Evolutionary conservation across 2,113 vertebrate species (phyloP), one percentile per base, ranked within the genome.

Genomic region (Xiphophorus hellerii): DNA sequence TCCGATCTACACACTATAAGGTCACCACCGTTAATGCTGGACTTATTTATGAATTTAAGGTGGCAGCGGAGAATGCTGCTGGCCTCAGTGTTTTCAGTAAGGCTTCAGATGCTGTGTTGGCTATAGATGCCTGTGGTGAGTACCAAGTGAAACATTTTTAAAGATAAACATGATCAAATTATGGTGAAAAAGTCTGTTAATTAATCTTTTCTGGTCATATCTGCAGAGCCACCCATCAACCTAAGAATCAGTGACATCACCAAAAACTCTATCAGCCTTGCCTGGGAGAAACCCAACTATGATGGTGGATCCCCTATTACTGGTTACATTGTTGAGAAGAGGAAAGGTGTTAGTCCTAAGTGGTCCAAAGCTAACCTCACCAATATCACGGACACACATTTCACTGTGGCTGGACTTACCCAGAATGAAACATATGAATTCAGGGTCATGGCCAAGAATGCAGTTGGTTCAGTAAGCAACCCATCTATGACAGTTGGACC

Each of bases 1-100:
- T 99, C 83, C 97, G 98, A 73, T 97, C 97, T 66, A 98, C 95
- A 82, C 98, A 99, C 86, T 96, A 94, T 84, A 99, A 99, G 94
- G 96, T 96, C 77, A 95, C 94, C 66, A 96, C 93, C 29, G 94
- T 99, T 84, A 96, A 90, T 0, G 93, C 96, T 82, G 98, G 98
- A 62, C 96, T 99, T 27, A 98, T 99, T 89, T 99, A 99, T 88
- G 98, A 99, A 95, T 99, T 99, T 87, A 97, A 97, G 89, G 96
- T 98, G 37, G 96, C 95, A 86, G 97, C 98, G 88, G 97, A 97
- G 94, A 99, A 99, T 77, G 96, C 97, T 76, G 98, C 98, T 85
- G 98, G 98, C 48, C 68, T 97, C 87, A 96, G 98, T 88, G 95
- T 95, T 89, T 93, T 96, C 83, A 99, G 97, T 91, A 96, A 95